phyloP scores from a whole-genome alignment of 2,888 invertebrate species.

The Deilephila elpenor region DNA sequence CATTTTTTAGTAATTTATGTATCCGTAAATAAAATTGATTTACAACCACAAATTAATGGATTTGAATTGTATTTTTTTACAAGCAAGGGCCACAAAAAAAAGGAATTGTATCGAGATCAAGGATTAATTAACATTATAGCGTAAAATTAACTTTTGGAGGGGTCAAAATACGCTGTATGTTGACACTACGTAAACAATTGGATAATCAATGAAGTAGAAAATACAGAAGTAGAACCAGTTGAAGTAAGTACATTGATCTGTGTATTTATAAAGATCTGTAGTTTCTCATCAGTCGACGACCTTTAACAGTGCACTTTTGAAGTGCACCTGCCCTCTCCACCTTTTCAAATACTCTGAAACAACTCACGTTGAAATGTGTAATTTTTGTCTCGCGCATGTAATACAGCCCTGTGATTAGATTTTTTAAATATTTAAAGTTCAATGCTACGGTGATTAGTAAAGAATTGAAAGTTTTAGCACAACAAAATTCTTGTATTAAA shows the following conservation, averaged over 20 bases:
- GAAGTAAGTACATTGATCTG: constrained; percentile 18
- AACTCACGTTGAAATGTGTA: neutral
- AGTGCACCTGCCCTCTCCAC: constrained; percentile 1
- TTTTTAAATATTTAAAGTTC: too few relatives aligned
- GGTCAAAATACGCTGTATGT: too few relatives aligned
- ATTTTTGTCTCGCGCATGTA: neutral
- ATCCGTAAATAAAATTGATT: neutral
- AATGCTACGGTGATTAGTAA: too few relatives aligned
- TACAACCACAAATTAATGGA: too few relatives aligned
- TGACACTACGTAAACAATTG: neutral
- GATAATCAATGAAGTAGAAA: constrained; percentile 11
- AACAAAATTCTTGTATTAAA: too few relatives aligned
- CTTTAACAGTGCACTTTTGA: neutral
- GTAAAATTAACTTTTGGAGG: too few relatives aligned
- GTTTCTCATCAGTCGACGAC: constrained; percentile 17
- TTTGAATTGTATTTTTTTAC: too few relatives aligned
- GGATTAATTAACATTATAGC: too few relatives aligned
- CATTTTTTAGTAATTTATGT: neutral
- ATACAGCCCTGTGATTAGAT: neutral
- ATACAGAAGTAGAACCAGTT: neutral
- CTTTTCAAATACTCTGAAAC: neutral
- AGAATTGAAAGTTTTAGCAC: too few relatives aligned
- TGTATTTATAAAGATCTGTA: constrained; percentile 4
- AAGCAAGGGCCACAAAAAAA: too few relatives aligned
- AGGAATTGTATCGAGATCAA: too few relatives aligned